These are phyloP conservation scores for Pontoporia blainvillei DNA, from an alignment of 2,113 vertebrate species.

Conservation along the genomic window DNA sequence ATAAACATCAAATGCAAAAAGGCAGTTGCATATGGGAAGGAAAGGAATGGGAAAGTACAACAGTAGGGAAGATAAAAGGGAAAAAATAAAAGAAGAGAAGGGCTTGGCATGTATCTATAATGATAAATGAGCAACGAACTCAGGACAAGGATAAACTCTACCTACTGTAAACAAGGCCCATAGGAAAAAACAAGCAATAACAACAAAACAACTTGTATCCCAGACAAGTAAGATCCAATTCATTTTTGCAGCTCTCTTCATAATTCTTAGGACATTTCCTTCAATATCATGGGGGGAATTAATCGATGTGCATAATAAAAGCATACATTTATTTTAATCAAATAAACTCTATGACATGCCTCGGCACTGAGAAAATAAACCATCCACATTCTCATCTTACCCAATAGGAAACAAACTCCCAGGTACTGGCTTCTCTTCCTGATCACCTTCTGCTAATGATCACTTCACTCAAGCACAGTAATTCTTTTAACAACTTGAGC, in stretches of 20 bases:
- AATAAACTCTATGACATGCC: not conserved
- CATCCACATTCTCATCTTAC: not conserved
- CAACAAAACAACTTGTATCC: not conserved
- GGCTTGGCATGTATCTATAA: not conserved
- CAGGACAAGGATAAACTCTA: not conserved
- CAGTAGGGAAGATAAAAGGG: not conserved
- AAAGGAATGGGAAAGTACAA: not conserved
- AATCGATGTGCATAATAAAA: not conserved
- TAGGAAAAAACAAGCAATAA: not conserved
- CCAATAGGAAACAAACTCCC: not conserved
- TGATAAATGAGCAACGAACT: not conserved
- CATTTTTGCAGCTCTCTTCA: not conserved
- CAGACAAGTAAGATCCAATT: not conserved
- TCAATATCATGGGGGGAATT: not conserved
- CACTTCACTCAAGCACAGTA: not conserved
- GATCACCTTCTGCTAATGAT: not conserved
- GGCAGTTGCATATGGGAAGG: not conserved
- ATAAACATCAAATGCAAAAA: conserved; percentile 39
- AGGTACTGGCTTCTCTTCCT: not conserved
- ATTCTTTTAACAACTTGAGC: not conserved
- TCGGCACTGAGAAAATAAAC: not conserved
- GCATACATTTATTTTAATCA: not conserved
- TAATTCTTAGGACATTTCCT: not conserved
- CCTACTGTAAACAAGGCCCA: not conserved
- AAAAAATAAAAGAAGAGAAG: conserved; percentile 20